A percentile compares a stretch with the other conserved stretches of the same genome.
Conservation (phyloP, 2,113 vertebrate genomes). For the Vulpes lagopus region DNA sequence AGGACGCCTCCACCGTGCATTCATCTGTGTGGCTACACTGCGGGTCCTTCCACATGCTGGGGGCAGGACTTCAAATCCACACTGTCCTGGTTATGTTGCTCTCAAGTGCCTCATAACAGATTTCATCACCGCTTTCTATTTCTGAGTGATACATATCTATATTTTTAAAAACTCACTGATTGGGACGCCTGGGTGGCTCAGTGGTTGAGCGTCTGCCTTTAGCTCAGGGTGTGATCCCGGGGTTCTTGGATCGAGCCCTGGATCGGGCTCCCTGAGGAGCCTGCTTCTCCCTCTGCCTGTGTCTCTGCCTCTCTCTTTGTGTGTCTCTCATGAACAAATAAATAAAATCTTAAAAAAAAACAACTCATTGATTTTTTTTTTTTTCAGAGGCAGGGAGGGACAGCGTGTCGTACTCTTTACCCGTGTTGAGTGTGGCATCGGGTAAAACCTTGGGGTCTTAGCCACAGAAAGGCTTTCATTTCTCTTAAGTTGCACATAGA, state of each 20-base stretch:
- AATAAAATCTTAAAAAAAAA: too few relatives aligned
- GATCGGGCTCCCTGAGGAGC: too few relatives aligned
- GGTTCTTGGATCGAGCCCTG: too few relatives aligned
- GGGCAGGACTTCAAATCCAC: background rate
- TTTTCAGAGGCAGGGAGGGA: background rate
- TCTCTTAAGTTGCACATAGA: background rate
- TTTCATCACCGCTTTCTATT: background rate
- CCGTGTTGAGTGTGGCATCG: background rate
- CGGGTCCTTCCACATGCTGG: background rate
- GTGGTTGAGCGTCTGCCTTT: too few relatives aligned
- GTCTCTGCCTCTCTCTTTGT: too few relatives aligned
- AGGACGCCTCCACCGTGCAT: background rate
- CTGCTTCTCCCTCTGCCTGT: too few relatives aligned
- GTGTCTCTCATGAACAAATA: too few relatives aligned
- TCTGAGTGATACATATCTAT: background rate
- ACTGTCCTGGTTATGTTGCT: background rate
- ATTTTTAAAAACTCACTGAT: background rate
- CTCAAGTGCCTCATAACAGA: background rate
- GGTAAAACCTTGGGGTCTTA: background rate
- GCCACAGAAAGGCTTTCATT: background rate
- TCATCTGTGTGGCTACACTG: fast-evolving
- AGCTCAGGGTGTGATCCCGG: too few relatives aligned
- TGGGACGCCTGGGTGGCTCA: background rate
- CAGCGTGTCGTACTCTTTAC: background rate
- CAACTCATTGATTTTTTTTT: background rate